Percentiles rank a stretch among this genome's conserved stretches.
These are phyloP conservation scores for Oncorhynchus masou DNA, from an alignment of 2,113 vertebrate genomes.

Conservation along the genomic window DNA sequence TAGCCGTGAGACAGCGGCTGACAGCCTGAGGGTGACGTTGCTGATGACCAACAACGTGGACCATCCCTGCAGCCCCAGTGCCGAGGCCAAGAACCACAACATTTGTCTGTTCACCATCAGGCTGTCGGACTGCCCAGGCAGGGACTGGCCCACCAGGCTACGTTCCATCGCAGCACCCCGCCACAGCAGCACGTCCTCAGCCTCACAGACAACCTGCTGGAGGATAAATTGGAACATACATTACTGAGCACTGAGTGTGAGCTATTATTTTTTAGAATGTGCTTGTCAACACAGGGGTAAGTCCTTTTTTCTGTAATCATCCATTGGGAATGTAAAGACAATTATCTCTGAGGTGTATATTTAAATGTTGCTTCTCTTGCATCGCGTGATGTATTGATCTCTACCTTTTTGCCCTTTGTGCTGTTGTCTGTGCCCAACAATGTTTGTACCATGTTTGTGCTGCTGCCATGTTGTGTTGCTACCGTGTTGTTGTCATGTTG, in stretches of 20 bases:
- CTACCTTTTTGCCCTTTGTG: too few relatives aligned
- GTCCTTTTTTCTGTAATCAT: conserved; percentile 57
- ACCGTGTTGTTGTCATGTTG: too few relatives aligned
- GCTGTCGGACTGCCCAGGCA: conserved; percentile 58
- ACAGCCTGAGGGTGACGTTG: conserved; percentile 75
- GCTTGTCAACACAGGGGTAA: conserved; percentile 77
- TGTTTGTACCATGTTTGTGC: too few relatives aligned
- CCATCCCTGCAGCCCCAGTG: conserved; percentile 82
- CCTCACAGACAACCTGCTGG: conserved; percentile 75
- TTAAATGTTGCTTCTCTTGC: neutral
- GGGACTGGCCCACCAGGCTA: conserved; percentile 67
- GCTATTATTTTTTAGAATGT: conserved; percentile 63
- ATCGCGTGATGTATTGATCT: neutral
- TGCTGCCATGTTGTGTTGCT: too few relatives aligned
- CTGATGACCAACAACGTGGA: conserved; percentile 84
- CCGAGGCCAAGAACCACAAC: conserved; percentile 78
- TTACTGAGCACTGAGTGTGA: neutral
- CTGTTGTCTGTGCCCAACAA: too few relatives aligned
- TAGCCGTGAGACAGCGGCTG: conserved; percentile 68
- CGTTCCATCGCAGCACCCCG: conserved; percentile 74
- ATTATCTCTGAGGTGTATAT: too few relatives aligned
- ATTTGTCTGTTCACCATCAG: conserved; percentile 80
- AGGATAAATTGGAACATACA: conserved; percentile 42
- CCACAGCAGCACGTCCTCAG: conserved; percentile 70
- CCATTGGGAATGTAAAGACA: neutral